Evolutionary conservation across 2,113 vertebrate genomes (phyloP).

Genomic region (Chlorocebus sabaeus): DNA sequence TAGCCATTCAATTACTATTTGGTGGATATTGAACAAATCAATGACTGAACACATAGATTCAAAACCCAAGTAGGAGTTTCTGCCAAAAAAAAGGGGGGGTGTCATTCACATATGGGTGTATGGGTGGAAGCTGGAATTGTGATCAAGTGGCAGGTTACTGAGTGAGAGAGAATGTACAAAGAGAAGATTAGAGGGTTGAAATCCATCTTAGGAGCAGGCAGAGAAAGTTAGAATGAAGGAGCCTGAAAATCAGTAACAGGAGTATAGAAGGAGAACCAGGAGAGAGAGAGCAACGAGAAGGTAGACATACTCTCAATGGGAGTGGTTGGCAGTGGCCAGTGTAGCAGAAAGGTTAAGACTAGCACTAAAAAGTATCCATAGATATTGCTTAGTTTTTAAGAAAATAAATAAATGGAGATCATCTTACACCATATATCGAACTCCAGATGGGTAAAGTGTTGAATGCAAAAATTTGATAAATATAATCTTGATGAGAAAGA

Average conservation of each 20-base stretch:
- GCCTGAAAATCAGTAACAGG: neutral
- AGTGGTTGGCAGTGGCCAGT: neutral
- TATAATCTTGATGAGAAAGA: neutral
- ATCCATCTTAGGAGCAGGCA: neutral
- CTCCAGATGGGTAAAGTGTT: neutral
- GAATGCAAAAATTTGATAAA: slow-evolving; percentile 8
- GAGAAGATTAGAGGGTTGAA: neutral
- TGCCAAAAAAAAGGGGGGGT: neutral
- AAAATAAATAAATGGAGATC: neutral
- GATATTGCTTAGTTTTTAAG: neutral
- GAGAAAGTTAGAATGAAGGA: neutral
- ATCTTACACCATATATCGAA: neutral
- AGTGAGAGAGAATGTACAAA: neutral
- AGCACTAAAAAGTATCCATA: neutral
- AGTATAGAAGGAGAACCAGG: neutral
- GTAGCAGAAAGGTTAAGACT: neutral
- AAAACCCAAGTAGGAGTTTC: neutral
- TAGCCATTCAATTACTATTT: neutral
- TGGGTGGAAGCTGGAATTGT: neutral
- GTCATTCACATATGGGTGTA: neutral
- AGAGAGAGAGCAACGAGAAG: neutral
- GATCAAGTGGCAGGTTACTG: neutral
- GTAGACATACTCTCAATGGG: neutral
- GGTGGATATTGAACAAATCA: neutral
- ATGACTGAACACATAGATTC: neutral